A percentile compares a stretch with the other conserved stretches of the same genome.
These are phyloP conservation scores for Microtus montanus DNA, from an alignment of 2,113 vertebrate genomes.

Conservation along the genomic window DNA sequence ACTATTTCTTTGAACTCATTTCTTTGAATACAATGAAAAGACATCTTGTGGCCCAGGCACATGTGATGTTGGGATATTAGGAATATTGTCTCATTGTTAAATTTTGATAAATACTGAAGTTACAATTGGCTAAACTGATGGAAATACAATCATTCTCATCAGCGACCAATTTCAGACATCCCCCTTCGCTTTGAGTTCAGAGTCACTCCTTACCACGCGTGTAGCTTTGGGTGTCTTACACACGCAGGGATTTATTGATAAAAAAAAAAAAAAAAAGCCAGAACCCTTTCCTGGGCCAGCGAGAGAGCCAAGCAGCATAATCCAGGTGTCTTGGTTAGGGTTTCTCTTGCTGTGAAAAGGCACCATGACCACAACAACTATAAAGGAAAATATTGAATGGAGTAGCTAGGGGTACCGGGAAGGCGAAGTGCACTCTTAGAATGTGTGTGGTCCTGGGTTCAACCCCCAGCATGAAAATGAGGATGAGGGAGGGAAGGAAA, in stretches of 20 bases:
- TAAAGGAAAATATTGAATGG: neutral
- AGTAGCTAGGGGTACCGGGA: neutral
- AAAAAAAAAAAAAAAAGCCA: neutral
- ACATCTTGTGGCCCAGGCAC: neutral
- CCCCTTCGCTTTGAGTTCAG: neutral
- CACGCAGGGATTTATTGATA: neutral
- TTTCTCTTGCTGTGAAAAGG: neutral
- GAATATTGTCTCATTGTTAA: neutral
- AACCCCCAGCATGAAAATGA: neutral
- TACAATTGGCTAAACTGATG: neutral
- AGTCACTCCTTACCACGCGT: too few species aligned
- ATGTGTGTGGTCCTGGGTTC: neutral
- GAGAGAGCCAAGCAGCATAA: neutral
- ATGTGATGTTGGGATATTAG: neutral
- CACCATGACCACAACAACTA: neutral
- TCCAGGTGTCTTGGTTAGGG: neutral
- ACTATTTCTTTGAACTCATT: neutral
- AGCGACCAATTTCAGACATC: neutral
- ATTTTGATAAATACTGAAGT: neutral
- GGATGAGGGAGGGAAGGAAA: too few species aligned
- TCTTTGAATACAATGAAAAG: slow-evolving; percentile 26
- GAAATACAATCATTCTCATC: neutral
- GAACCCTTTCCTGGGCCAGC: neutral
- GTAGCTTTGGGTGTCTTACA: neutral
- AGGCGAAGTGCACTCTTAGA: neutral